A percentile compares a stretch with the other conserved stretches of the same genome.
Conservation (phyloP, 2,888 invertebrate species). For the Melinaea marsaeus region DNA sequence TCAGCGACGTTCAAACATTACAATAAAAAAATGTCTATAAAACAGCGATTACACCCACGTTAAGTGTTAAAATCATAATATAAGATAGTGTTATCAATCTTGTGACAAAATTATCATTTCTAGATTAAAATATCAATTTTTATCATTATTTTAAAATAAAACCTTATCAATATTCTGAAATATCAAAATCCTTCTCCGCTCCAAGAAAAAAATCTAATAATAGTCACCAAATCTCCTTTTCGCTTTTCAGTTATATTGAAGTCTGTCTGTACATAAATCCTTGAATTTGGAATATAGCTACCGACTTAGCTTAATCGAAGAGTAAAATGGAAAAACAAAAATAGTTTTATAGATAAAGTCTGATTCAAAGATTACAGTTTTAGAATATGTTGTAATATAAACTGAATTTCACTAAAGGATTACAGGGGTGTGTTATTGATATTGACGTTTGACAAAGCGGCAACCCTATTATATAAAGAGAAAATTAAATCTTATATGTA, state of each 20-base stretch:
- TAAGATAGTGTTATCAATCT: too few relatives aligned
- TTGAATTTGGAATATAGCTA: constrained; percentile 2
- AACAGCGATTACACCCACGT: too few relatives aligned
- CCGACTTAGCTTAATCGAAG: constrained; percentile 4
- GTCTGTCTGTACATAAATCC: constrained; percentile 4
- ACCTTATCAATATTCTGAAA: constrained; percentile 1
- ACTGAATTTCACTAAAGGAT: too few relatives aligned
- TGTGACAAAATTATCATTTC: background rate
- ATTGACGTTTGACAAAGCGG: too few relatives aligned
- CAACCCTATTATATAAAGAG: too few relatives aligned
- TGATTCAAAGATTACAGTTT: background rate
- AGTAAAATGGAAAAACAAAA: background rate
- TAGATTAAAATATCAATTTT: background rate
- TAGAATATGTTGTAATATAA: background rate
- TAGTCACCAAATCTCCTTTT: background rate
- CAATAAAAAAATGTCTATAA: too few relatives aligned
- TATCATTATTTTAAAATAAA: background rate
- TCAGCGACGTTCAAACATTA: too few relatives aligned
- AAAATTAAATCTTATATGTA: too few relatives aligned
- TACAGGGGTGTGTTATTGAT: too few relatives aligned
- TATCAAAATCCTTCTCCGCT: constrained; percentile 4
- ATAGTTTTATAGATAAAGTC: background rate
- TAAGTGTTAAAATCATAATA: too few relatives aligned
- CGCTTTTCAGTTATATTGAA: constrained; percentile 1
- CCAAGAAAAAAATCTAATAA: constrained; percentile 4